Percentiles rank a stretch among this genome's conserved stretches.
Conservation (phyloP, 2,797 vertebrate species). For the Rhynchonycteris naso region DNA sequence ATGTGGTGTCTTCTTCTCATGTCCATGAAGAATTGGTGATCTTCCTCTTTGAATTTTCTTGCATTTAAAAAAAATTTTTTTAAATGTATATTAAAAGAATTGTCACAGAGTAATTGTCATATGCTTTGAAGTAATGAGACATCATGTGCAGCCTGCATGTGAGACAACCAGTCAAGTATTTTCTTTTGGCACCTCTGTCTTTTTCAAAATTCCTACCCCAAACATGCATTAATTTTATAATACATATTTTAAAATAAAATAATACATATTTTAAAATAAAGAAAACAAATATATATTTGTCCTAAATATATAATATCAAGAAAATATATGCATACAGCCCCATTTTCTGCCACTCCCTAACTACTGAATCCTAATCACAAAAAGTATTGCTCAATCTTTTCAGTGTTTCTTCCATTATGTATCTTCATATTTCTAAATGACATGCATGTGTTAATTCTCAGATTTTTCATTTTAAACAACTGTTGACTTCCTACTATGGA, state of each 20-base stretch:
- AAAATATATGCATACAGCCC: not conserved
- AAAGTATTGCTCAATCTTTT: not conserved
- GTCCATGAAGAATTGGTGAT: not conserved
- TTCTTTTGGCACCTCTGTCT: not conserved
- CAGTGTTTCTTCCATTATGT: not conserved
- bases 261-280: no score
- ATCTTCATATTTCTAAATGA: constrained; percentile 14
- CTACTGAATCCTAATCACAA: not conserved
- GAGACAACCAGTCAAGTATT: not conserved
- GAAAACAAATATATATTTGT: no score
- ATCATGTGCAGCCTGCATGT: not conserved
- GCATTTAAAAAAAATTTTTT: not conserved
- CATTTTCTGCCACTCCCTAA: not conserved
- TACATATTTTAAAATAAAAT: no score
- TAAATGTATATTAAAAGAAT: not conserved
- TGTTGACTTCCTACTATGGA: not conserved
- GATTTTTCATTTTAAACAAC: not conserved
- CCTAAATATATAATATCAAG: not conserved
- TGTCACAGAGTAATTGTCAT: not conserved
- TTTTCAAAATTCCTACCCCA: not conserved
- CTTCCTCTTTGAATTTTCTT: constrained; percentile 21
- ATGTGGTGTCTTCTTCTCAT: not conserved
- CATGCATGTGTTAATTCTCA: not conserved
- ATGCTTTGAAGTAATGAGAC: not conserved
- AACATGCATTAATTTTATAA: not conserved